phyloP scores from a whole-genome alignment of 1,140 invertebrate species.

The Asbolus verrucosus region DNA sequence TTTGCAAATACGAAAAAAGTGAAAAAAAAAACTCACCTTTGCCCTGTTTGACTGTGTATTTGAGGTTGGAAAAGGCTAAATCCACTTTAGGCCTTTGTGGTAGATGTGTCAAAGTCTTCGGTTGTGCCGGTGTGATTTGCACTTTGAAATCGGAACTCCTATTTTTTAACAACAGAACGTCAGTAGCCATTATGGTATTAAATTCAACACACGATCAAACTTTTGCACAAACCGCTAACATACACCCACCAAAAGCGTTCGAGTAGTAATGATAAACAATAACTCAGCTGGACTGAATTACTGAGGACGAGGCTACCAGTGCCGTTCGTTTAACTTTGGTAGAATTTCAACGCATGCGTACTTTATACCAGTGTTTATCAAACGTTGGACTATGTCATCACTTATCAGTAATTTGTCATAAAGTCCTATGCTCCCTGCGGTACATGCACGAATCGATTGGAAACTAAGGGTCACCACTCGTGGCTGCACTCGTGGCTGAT shows the following conservation, averaged over 20 bases:
- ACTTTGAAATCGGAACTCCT: constrained; percentile 67
- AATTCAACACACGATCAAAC: constrained; percentile 27
- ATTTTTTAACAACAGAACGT: constrained; percentile 67
- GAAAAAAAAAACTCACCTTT: constrained; percentile 76
- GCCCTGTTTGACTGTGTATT: constrained; percentile 87
- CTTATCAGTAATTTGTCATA: constrained; percentile 1
- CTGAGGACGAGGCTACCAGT: constrained; percentile 19
- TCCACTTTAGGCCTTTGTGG: constrained; percentile 88
- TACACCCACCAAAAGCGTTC: constrained; percentile 14
- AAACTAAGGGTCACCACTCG: no score
- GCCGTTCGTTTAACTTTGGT: constrained; percentile 28
- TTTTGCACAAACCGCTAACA: constrained; percentile 14
- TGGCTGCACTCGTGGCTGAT: no score
- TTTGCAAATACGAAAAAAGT: neutral
- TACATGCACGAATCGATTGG: no score
- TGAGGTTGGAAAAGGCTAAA: constrained; percentile 86
- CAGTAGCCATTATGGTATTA: constrained; percentile 63
- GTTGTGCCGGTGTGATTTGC: constrained; percentile 75
- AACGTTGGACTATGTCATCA: constrained; percentile 19
- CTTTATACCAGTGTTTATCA: constrained; percentile 19
- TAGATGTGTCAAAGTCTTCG: constrained; percentile 84
- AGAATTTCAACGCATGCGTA: neutral
- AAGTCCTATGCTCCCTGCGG: no score
- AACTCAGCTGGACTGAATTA: neutral
- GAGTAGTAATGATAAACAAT: constrained; percentile 28